Conservation (phyloP, 2,797 vertebrate species). For the Myioborus melanocephalus region DNA sequence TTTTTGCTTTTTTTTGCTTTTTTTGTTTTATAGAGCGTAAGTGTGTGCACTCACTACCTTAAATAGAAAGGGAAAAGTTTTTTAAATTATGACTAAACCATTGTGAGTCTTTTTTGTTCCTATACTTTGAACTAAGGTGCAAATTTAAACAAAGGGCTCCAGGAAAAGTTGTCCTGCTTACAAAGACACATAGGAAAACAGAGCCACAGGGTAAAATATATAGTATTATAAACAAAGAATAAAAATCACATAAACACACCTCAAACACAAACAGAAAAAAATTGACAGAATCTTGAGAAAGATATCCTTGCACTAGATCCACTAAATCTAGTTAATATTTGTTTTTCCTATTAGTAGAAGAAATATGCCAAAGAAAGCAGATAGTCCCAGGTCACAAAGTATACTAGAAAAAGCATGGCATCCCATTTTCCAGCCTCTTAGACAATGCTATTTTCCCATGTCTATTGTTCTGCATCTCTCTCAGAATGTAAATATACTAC, state of each 20-base stretch:
- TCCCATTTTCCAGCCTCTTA: not conserved
- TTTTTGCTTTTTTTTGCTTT: not conserved
- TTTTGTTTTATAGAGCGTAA: no score
- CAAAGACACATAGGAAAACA: not conserved
- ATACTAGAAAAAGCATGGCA: not conserved
- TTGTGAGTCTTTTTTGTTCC: accelerated
- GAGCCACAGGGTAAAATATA: not conserved
- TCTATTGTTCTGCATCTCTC: not conserved
- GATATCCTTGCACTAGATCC: not conserved
- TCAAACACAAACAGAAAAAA: not conserved
- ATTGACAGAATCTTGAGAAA: not conserved
- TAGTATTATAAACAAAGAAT: not conserved
- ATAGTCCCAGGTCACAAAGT: not conserved
- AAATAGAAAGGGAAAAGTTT: not conserved
- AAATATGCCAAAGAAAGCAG: not conserved
- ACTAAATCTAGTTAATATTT: not conserved
- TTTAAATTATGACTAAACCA: not conserved
- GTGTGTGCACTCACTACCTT: not conserved
- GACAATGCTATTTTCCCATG: not conserved
- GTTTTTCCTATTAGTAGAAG: not conserved
- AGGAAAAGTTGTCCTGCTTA: not conserved
- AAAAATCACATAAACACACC: not conserved
- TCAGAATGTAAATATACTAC: not conserved
- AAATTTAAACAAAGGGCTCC: not conserved
- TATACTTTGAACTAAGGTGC: not conserved